Conservation (phyloP, 2,888 invertebrate species). For the Morpho deidamia region DNA sequence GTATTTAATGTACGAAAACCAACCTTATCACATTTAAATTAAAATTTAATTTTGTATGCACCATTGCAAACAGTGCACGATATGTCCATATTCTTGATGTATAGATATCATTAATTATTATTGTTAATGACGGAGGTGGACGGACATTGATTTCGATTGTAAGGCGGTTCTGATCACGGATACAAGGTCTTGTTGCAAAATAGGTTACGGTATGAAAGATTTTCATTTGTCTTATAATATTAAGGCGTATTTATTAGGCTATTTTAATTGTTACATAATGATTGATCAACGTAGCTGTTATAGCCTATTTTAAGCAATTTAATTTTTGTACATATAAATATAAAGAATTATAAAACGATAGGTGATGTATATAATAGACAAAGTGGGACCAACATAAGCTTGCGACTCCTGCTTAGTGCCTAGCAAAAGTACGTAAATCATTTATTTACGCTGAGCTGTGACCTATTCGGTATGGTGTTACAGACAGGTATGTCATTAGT, state of each 20-base stretch:
- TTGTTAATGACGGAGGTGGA: conserved; percentile 32
- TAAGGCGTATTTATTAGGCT: neutral
- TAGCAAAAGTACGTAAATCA: no score
- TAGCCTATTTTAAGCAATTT: no score
- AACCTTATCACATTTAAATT: conserved; percentile 6
- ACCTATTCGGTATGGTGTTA: no score
- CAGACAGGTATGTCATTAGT: no score
- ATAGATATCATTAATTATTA: conserved; percentile 47
- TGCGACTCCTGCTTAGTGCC: no score
- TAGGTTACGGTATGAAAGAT: conserved; percentile 12
- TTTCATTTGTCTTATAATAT: neutral
- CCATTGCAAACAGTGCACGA: conserved; percentile 1
- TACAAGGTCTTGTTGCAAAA: conserved; percentile 26
- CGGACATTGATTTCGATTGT: conserved; percentile 39
- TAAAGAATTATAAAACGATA: no score
- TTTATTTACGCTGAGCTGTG: no score
- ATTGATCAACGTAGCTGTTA: no score
- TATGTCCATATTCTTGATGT: conserved; percentile 28
- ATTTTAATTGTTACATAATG: no score
- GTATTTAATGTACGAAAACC: conserved; percentile 4
- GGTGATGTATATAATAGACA: no score
- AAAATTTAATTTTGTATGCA: conserved; percentile 4
- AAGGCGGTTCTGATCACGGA: conserved; percentile 37
- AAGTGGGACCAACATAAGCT: no score
- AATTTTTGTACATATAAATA: no score